Base-by-base conservation (phyloP, 2,888 invertebrate species). In the Zonitis immaculata region DNA sequence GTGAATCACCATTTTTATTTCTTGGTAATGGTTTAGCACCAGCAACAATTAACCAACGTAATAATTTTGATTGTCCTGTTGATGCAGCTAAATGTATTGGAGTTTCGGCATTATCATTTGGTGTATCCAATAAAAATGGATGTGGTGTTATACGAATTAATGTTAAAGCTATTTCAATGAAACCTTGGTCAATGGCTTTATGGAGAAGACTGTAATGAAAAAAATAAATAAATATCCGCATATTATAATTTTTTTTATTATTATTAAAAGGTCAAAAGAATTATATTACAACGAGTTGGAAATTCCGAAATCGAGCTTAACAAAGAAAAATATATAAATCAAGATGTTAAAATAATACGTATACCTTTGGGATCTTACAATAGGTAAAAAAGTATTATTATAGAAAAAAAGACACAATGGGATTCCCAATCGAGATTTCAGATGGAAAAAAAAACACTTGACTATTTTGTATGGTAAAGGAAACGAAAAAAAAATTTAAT, bases 1-100 rank as follows among this genome's bases (percentile, higher is more conserved):
- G 86, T 0, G 93, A 94, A 73, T 94, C 91, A 3, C 95, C 95
- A 54, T 82, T 77, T 48, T 82, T 76, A 70, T 94, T 91, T 45
- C 90, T 79, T 44, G 82, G 77, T 32, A 78, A 79, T 2, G 85
- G 77, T 62, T 66, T 66, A 0, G 92, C 92, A 14, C 95, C 95
- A 1, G 90, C 90, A 25, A 87, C 80, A 25, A 95, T 81, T 53
- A 95, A 78, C 77, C 87, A 83, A 58, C 92, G 80, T 1, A 87
- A 85, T 44, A 95, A 82, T 42, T 82, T 80, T 30, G 86, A 80
- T 72, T 93, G 89, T 8, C 84, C 81, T 32, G 88, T 89, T 61
- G 90, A 78, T 1, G 91, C 90, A 0, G 95, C 91, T 57, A 95
- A 77, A 76, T 95, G 95, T n/a, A 95, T 76, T 0, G 94, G 86